Evolutionary conservation across 2,113 vertebrate species (phyloP).

Genomic region (Triplophysa dalaica): DNA sequence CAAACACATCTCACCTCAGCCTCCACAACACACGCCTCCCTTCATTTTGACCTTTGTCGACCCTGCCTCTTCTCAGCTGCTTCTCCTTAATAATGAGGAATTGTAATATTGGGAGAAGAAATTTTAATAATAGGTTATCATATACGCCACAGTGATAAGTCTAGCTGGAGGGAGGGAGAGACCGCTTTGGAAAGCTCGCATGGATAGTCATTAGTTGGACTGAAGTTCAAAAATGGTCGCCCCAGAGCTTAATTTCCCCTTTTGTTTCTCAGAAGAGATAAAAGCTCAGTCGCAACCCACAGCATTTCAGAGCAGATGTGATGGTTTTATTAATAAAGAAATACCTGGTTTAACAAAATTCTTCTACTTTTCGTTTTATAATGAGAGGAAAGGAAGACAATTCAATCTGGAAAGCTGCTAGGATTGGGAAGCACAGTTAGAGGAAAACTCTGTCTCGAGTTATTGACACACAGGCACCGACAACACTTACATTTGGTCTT

Average conservation of each 20-base stretch:
- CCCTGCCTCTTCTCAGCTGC: not conserved
- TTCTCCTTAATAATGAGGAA: conserved; percentile 41
- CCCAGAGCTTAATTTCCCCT: conserved; percentile 45
- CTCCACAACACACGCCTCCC: conserved; percentile 21
- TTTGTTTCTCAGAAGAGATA: conserved; percentile 53
- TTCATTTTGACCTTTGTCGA: conserved; percentile 2
- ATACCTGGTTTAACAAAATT: conserved; percentile 23
- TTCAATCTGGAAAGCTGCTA: conserved; percentile 10
- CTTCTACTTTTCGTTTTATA: conserved; percentile 27
- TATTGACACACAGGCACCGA: not conserved
- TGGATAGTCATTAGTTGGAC: conserved; percentile 50
- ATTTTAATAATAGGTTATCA: conserved; percentile 53
- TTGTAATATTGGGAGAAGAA: conserved; percentile 34
- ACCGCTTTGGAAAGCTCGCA: conserved; percentile 36
- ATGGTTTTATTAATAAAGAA: conserved; percentile 54
- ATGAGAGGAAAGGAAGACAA: conserved; percentile 20
- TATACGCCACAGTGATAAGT: conserved; percentile 31
- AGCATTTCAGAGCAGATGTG: conserved; percentile 46
- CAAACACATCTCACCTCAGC: conserved; percentile 25
- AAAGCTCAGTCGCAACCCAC: conserved; percentile 39
- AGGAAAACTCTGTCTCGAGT: not conserved
- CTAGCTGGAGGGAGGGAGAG: conserved; percentile 31
- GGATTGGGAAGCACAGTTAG: conserved; percentile 4
- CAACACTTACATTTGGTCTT: not conserved
- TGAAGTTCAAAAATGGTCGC: conserved; percentile 42